Base-by-base conservation (phyloP, 2,888 invertebrate species). In the Automeris io region DNA sequence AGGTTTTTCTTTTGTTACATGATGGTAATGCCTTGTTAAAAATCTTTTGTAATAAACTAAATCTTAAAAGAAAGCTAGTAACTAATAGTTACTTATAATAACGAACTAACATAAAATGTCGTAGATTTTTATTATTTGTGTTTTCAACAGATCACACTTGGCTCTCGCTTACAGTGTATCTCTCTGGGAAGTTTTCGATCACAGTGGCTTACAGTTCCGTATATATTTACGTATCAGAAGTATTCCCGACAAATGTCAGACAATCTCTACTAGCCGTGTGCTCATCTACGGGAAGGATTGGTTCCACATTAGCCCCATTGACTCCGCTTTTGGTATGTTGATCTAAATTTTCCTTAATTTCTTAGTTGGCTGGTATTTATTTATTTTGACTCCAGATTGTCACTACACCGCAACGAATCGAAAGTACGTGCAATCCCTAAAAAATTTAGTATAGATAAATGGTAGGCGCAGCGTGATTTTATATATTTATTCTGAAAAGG, bases 181-280 rank as follows among this genome's bases (percentile, higher is more conserved):
- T 92, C 7, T 75, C 88, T 0, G 92, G 91, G 1, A 92, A 92
- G 74, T 90, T 90, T 64, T 89, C 89, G 16, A 91, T 91, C 44
- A 91, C 91, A 0, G 86, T 89, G 2, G 88, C 92, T 0, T 92
- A 92, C 59, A 89, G 90, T 22, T 82, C 90, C 0, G 81, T 91
- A 12, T 92, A 92, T 58, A 88, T 92, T 37, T 90, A 91, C 59
- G 91, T 91, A 1, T 90, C 91, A 11, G 92, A 92, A 66, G 87
- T 92, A 48, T 92, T 92, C 58, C 92, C 92, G 0, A 92, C 92
- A 0, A 89, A 83, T 18, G 78, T 91, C 21, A 72, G 92, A 29
- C 91, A 91, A 55, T 90, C 91, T 0, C 59, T 91, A 32, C 74
- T 91, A 50, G 90, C 90, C 0, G 76, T 88, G 2, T 91, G 91